These are phyloP conservation scores for Melanaphis sacchari DNA, from an alignment of 1,140 invertebrate genomes.

Conservation along the genomic window DNA sequence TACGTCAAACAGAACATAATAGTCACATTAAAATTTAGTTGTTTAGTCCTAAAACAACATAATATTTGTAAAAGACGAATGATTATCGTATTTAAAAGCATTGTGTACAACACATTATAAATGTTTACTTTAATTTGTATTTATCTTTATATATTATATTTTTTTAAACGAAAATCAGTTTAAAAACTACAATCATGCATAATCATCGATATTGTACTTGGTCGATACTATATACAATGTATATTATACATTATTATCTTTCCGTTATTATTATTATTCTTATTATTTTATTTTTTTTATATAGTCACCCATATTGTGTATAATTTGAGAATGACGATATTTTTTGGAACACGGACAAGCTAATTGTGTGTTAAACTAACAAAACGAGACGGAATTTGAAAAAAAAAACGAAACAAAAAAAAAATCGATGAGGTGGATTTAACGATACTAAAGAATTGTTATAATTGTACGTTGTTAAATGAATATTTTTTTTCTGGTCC, in stretches of 20 bases:
- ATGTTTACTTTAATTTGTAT: background rate
- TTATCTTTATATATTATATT: background rate
- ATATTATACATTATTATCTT: background rate
- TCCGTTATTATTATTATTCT: background rate
- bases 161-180: background rate
- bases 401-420: background rate
- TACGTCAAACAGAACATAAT: background rate
- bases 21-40: background rate
- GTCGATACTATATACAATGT: background rate
- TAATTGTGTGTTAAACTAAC: background rate
- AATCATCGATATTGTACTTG: background rate
- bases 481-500: background rate
- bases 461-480: constrained; percentile 20
- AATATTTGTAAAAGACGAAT: background rate
- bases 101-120: background rate
- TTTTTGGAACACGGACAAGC: background rate
- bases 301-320: background rate
- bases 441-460: background rate
- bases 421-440: constrained; percentile 31
- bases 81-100: background rate
- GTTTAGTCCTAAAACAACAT: constrained; percentile 8
- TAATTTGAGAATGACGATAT: background rate
- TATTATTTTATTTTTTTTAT: background rate
- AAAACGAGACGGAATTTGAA: background rate
- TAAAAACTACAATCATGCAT: background rate